A percentile compares a stretch with the other conserved stretches of the same genome.
Conservation (phyloP, 2,888 invertebrate genomes). For the Hartigia nigra region DNA sequence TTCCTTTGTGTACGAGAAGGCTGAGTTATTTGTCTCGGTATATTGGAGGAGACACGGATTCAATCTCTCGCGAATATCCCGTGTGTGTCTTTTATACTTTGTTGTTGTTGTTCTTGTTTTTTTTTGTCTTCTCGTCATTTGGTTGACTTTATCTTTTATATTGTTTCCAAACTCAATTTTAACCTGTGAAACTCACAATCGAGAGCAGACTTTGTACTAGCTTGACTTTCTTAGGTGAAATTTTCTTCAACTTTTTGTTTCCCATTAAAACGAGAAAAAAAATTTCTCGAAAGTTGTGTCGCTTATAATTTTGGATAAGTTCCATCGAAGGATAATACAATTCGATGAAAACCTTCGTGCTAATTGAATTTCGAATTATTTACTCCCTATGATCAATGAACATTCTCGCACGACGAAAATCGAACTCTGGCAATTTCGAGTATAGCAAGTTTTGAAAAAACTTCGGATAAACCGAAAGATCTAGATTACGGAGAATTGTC, state of each 20-base stretch:
- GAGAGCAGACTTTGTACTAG: too few species aligned
- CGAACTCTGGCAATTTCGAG: too few species aligned
- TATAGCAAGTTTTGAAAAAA: neutral
- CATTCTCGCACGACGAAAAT: too few species aligned
- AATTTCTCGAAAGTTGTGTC: neutral
- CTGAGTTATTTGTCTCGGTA: neutral
- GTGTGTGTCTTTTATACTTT: neutral
- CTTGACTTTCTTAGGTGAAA: neutral
- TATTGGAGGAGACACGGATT: neutral
- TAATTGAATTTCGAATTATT: neutral
- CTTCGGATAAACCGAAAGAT: too few species aligned
- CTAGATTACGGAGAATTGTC: too few species aligned
- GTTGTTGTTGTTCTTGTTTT: neutral
- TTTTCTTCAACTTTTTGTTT: neutral
- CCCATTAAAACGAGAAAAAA: neutral
- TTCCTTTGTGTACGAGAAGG: neutral
- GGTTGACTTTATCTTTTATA: neutral
- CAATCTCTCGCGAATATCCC: neutral
- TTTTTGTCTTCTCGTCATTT: neutral
- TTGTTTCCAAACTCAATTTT: neutral
- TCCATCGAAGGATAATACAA: neutral
- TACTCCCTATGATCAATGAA: too few species aligned
- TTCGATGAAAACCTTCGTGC: neutral
- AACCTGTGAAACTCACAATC: neutral
- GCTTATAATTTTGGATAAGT: too few species aligned